Base-by-base conservation (phyloP, 2,888 invertebrate species). In the Dolomedes plantarius region DNA sequence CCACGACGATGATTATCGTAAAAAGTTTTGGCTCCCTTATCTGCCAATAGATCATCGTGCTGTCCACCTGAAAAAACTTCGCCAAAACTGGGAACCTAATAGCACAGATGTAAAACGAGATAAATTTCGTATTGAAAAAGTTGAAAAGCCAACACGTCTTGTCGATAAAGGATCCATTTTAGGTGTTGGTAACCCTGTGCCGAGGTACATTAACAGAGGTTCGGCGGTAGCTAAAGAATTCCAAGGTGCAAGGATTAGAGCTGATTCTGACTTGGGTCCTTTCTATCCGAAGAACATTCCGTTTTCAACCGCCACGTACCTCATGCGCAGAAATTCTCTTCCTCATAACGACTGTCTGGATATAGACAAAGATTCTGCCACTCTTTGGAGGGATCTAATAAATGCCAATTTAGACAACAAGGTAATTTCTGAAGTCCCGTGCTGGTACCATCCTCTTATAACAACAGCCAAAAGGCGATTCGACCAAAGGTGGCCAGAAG, bases 1-100 rank as follows among this genome's bases (percentile, higher is more conserved):
- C 5, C 9, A 28, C 27, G 81, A 81, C 29, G 81, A 81, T 41
- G 73, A 74, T n/a, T 81, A 81, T 29, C 73, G 74, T 0, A 74
- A 68, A 62, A 74, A 28, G 28, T 62, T 73, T 13, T 81, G 81
- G 81, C 13, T 81, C 9, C 74, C 81, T 0, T 68, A 68, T 39
- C 2, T 29, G 1, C 68, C 74, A 1, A 6, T 19, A 9, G 56
- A 81, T 62, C 50, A 68, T n/a, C n/a, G 62, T 39, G 39, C 9
- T 7, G 2, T 29, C 0, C 28, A 32, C 5, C 23, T 74, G 28
- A 74, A 56, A 16, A 39, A 28, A 6, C 73, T 27, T 32, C 36
- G 56, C 1, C n/a, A 36, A 19, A 67, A 62, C 1, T 81, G 81
- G 81, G 67, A 16, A 27, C 32, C 67, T 9, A 32, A 32, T 1